Percentiles rank a stretch among this genome's conserved stretches.
Conservation (phyloP, 2,888 invertebrate species). For the Mythimna pallens region DNA sequence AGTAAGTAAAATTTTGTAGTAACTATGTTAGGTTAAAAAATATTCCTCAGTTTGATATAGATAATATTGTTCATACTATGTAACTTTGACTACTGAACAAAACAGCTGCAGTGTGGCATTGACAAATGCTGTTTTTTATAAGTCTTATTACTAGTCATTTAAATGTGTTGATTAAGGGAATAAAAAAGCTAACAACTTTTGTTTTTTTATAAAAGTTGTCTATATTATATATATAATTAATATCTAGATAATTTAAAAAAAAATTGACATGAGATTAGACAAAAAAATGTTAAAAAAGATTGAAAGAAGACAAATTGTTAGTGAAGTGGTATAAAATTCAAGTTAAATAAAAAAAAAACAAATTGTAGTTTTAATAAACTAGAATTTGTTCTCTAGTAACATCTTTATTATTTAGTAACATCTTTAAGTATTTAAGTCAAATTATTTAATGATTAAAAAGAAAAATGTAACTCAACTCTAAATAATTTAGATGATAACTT, state of each 20-base stretch:
- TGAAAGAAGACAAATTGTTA: too few relatives aligned
- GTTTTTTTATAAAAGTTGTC: background rate
- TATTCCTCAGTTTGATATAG: background rate
- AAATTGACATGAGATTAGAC: background rate
- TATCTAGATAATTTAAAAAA: background rate
- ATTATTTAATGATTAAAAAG: too few relatives aligned
- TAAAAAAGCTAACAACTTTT: background rate
- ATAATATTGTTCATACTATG: background rate
- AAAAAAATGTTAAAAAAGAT: too few relatives aligned
- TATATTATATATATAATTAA: too few relatives aligned
- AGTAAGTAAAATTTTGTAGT: slow-evolving; percentile 27
- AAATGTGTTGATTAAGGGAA: background rate
- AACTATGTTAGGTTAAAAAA: background rate
- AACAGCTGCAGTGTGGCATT: background rate
- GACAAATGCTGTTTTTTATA: background rate
- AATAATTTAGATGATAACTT: too few relatives aligned
- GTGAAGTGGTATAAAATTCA: too few relatives aligned
- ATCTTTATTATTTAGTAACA: too few relatives aligned
- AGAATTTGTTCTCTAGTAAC: too few relatives aligned
- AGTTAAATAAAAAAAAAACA: too few relatives aligned
- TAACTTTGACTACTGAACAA: background rate
- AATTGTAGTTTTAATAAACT: too few relatives aligned
- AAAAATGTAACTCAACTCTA: too few relatives aligned
- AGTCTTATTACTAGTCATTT: background rate
- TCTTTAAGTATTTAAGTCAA: too few relatives aligned